Conservation (phyloP, 1,140 invertebrate species). For the Andrena cerasifolii region DNA sequence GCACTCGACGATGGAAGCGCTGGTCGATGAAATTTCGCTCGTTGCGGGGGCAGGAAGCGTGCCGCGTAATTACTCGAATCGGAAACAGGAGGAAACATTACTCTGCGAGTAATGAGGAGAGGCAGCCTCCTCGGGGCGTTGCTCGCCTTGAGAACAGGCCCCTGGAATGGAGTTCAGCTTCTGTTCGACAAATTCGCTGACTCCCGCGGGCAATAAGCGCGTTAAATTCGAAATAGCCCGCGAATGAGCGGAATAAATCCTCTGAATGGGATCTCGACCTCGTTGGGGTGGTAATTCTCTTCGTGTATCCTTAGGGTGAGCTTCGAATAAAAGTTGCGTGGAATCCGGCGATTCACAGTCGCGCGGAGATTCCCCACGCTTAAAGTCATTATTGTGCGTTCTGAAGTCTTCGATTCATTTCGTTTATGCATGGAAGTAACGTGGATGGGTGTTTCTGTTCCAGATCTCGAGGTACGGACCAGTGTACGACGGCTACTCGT, state of each 20-base stretch:
- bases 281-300: constrained; percentile 13
- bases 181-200: background rate
- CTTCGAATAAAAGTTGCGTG: background rate
- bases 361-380: too few relatives aligned
- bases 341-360: background rate
- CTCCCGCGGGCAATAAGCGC: background rate
- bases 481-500: background rate
- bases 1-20: too few relatives aligned
- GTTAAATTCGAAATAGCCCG: background rate
- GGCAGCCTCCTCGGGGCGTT: background rate
- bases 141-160: background rate
- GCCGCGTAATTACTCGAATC: constrained; percentile 26
- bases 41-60: background rate
- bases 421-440: too few relatives aligned
- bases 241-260: background rate
- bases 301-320: background rate
- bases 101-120: constrained; percentile 9
- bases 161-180: background rate
- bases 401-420: too few relatives aligned
- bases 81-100: background rate
- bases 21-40: too few relatives aligned
- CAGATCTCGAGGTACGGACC: constrained; percentile 27
- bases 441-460: constrained; percentile 39
- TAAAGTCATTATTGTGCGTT: too few relatives aligned
- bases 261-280: background rate